Conservation (phyloP, 1,140 invertebrate species). For the Liolophura sinensis region DNA sequence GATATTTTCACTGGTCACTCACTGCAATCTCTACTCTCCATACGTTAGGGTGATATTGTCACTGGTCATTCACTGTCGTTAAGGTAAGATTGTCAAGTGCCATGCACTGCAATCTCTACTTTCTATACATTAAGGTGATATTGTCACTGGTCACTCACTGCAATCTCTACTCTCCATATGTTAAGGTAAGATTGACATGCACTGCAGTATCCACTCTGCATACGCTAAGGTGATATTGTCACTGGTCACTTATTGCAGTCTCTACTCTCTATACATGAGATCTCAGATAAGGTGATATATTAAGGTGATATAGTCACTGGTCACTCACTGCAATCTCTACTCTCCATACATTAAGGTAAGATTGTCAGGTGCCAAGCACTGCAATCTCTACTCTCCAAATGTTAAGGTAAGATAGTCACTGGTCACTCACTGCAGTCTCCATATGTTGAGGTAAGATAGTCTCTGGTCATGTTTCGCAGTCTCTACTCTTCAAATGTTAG, state of each 20-base stretch:
- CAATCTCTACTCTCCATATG: neutral
- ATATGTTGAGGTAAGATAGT: conserved; percentile 52
- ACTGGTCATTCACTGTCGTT: neutral
- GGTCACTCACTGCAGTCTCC: neutral
- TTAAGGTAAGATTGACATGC: conserved; percentile 65
- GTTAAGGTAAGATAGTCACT: conserved; percentile 70
- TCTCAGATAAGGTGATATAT: no score
- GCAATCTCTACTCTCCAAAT: conserved; percentile 94
- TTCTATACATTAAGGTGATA: conserved; percentile 86
- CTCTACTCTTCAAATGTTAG: conserved; percentile 93
- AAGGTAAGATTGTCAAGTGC: conserved; percentile 71
- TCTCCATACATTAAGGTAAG: conserved; percentile 91
- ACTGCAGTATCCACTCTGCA: conserved; percentile 91
- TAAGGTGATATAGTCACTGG: conserved; percentile 81
- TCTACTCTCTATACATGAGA: conserved; percentile 95
- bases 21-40: conserved; percentile 91
- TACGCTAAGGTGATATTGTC: conserved; percentile 84
- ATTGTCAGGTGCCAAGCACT: conserved; percentile 70
- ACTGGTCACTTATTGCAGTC: conserved; percentile 82
- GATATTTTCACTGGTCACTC: conserved; percentile 73
- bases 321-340: conserved; percentile 86
- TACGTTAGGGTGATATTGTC: conserved; percentile 77
- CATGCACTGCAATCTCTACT: conserved; percentile 87
- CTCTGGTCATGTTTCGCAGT: conserved; percentile 83
- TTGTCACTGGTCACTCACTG: neutral